Conservation (phyloP, 2,888 invertebrate species). For the Monopis laevigella region DNA sequence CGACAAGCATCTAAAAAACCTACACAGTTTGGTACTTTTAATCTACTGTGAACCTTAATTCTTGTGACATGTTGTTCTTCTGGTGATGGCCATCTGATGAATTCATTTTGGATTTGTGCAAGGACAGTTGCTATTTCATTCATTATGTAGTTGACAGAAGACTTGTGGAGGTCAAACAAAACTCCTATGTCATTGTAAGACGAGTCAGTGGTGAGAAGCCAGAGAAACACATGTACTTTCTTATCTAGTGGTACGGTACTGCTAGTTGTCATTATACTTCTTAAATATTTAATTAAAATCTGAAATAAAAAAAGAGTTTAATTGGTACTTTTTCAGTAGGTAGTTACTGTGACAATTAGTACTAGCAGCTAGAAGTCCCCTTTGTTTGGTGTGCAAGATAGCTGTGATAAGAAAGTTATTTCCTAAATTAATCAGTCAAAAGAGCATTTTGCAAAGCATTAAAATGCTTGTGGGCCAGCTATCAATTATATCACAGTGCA, state of each 20-base stretch:
- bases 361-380: too few relatives aligned
- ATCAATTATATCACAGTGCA: too few relatives aligned
- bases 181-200: conserved; percentile 46
- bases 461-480: too few relatives aligned
- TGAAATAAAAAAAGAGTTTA: too few relatives aligned
- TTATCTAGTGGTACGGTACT: conserved; percentile 30
- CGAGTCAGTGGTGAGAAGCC: conserved; percentile 40
- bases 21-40: conserved; percentile 54
- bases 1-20: conserved; percentile 51
- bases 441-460: too few relatives aligned
- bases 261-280: neutral
- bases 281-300: too few relatives aligned
- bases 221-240: conserved; percentile 52
- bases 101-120: conserved; percentile 37
- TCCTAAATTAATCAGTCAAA: too few relatives aligned
- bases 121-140: conserved; percentile 42
- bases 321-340: too few relatives aligned
- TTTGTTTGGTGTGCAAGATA: too few relatives aligned
- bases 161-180: conserved; percentile 47
- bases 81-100: conserved; percentile 49
- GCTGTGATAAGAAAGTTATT: too few relatives aligned
- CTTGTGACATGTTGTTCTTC: conserved; percentile 54
- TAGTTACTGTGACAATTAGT: too few relatives aligned
- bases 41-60: conserved; percentile 45
- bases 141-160: conserved; percentile 45